Evolutionary conservation across 2,888 invertebrate species (phyloP), one percentile per base, ranked within the genome.

Genomic region (Clitarchus hookeri): DNA sequence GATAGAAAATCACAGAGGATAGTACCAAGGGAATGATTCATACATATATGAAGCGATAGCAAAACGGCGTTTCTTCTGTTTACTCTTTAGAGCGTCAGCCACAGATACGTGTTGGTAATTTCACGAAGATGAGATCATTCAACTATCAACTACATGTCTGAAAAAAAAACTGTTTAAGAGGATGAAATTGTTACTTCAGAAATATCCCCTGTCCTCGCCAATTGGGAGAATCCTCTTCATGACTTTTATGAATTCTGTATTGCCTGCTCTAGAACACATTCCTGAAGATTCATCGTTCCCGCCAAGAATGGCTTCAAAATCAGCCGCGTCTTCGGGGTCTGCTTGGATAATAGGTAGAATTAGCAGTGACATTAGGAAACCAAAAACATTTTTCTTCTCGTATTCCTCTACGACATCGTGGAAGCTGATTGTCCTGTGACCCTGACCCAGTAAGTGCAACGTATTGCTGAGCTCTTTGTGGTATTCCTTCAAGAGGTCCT

Each of bases 361-460:
- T 78, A 87, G 87, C 83, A 88, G 86, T 6, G 88, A 86, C 44
- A 88, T 87, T 6, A 89, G 85, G 44, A 89, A 88, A 54, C 89
- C 89, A 84, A 88, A 90, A 79, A 87, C 48, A 13, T 87, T 84
- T 85, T 88, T 87, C 27, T 85, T 86, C 44, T 89, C 86, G 85
- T 89, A 89, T 77, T 90, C 89, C n/a, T 88, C 85, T n/a, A 87
- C 87, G 65, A 90, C 85, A 84, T 88, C 88, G 36, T 88, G 87
- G 48, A 89, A 36, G 26, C 88, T 88, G 26, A 87, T 44, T 48
- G 44, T 16, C 0, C 23, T 44, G 11, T 84, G 19, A 6, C 78
- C 86, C 25, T 48, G 53, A 0, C 85, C 86, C 48, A 87, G 44
- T 44, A 19, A 25, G 44, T 27, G n/a, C 80, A 86, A n/a, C 16